Percentiles rank a stretch among this genome's conserved stretches.
These are phyloP conservation scores for Orthosia gothica DNA, from an alignment of 2,888 invertebrate genomes.

Conservation along the genomic window DNA sequence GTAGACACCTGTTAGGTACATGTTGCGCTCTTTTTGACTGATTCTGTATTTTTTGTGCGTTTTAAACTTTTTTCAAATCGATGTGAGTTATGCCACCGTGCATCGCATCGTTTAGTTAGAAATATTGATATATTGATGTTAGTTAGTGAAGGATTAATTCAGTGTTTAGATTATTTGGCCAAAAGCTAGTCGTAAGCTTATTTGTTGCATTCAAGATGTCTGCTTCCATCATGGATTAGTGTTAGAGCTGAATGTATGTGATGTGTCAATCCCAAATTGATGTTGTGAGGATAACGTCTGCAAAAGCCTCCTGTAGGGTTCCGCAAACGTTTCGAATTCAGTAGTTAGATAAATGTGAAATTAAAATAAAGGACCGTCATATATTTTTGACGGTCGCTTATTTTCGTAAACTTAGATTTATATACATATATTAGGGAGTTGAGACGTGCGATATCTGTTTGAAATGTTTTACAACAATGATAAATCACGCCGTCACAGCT, in stretches of 20 bases:
- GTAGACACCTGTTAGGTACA: constrained; percentile 75
- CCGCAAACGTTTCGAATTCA: constrained; percentile 17
- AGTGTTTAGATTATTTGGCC: constrained; percentile 19
- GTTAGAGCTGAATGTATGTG: constrained; percentile 18
- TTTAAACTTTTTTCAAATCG: neutral
- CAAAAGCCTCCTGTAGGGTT: constrained; percentile 33
- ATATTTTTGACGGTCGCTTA: constrained; percentile 40
- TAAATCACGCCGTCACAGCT: constrained; percentile 11
- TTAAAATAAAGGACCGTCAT: constrained; percentile 43
- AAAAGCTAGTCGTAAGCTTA: constrained; percentile 7
- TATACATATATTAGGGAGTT: constrained; percentile 3
- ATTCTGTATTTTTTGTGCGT: neutral
- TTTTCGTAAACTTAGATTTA: constrained; percentile 19
- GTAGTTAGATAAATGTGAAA: constrained; percentile 9
- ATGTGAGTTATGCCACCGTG: neutral
- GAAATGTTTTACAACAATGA: constrained; percentile 24
- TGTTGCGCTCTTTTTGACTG: constrained; percentile 46
- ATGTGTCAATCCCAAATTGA: constrained; percentile 21
- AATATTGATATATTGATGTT: constrained; percentile 8
- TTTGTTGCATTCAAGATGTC: constrained; percentile 11
- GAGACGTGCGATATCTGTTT: constrained; percentile 10
- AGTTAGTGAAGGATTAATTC: neutral
- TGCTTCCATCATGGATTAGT: neutral
- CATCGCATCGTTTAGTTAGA: neutral
- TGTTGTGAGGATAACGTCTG: constrained; percentile 41